These are phyloP conservation scores for Tipula unca DNA, from an alignment of 2,888 invertebrate species.

Conservation along the genomic window DNA sequence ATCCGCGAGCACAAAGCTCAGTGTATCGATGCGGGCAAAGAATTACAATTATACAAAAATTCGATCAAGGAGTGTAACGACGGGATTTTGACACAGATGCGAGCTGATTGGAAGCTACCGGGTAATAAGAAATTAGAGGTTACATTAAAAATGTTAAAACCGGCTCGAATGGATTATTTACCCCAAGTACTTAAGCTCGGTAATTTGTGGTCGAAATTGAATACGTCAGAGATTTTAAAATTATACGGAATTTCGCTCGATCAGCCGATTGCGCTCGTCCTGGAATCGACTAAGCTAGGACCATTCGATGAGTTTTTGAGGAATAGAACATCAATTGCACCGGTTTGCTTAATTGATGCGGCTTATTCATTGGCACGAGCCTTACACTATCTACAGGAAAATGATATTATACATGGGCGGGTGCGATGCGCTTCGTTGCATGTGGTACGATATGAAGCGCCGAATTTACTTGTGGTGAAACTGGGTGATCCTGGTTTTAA, in stretches of 20 bases:
- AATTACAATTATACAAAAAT: slow-evolving; percentile 40
- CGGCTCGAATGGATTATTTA: slow-evolving; percentile 46
- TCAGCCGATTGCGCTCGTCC: slow-evolving; percentile 69
- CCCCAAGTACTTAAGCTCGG: slow-evolving; percentile 69
- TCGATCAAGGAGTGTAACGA: slow-evolving; percentile 53
- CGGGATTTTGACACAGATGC: slow-evolving; percentile 57
- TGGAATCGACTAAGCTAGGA: slow-evolving; percentile 72
- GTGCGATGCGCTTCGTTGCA: slow-evolving; percentile 74
- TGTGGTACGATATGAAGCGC: slow-evolving; percentile 59
- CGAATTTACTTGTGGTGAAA: slow-evolving; percentile 63
- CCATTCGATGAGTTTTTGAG: slow-evolving; percentile 55
- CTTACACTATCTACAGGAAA: slow-evolving; percentile 77
- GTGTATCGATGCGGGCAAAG: slow-evolving; percentile 38
- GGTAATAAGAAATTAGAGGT: slow-evolving; percentile 68
- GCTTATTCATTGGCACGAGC: slow-evolving; percentile 74
- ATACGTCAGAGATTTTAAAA: slow-evolving; percentile 66
- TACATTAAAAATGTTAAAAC: slow-evolving; percentile 69
- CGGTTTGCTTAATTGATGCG: slow-evolving; percentile 72
- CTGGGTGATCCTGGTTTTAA: slow-evolving; percentile 74
- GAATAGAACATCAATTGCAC: slow-evolving; percentile 46
- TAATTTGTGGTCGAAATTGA: slow-evolving; percentile 69
- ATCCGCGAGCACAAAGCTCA: slow-evolving; percentile 37
- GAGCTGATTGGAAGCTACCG: slow-evolving; percentile 68
- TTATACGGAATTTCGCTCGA: slow-evolving; percentile 69
- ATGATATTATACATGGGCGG: slow-evolving; percentile 73